Evolutionary conservation across 2,888 invertebrate genomes (phyloP).

Genomic region (Amphipyra berbera): DNA sequence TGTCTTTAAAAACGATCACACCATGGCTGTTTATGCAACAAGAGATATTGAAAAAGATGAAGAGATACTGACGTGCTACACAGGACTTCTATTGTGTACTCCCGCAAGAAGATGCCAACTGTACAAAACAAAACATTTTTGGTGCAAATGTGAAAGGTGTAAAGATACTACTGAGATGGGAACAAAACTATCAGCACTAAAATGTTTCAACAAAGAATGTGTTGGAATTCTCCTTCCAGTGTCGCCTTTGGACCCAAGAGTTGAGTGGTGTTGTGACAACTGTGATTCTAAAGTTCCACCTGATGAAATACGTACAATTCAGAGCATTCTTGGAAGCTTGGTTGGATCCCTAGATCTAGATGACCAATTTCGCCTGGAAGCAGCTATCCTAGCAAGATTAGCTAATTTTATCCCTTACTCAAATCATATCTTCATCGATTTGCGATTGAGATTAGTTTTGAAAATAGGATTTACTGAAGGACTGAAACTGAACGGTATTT

Average conservation of each 20-base stretch:
- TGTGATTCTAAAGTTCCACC: slow-evolving; percentile 80
- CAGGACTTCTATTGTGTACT: slow-evolving; percentile 92
- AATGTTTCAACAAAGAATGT: slow-evolving; percentile 87
- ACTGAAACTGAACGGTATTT: slow-evolving; percentile 75
- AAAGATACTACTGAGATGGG: slow-evolving; percentile 91
- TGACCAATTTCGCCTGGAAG: slow-evolving; percentile 83
- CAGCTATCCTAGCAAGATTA: slow-evolving; percentile 72
- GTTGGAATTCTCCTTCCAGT: slow-evolving; percentile 88
- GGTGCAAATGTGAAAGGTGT: slow-evolving; percentile 91
- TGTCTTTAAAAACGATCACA: slow-evolving; percentile 87
- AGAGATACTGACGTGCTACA: slow-evolving; percentile 92
- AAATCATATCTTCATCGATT: slow-evolving; percentile 81
- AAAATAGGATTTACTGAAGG: slow-evolving; percentile 74
- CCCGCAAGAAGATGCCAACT: slow-evolving; percentile 90
- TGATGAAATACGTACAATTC: slow-evolving; percentile 82
- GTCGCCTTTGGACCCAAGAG: slow-evolving; percentile 81
- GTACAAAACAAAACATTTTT: slow-evolving; percentile 91
- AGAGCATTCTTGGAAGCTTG: slow-evolving; percentile 88
- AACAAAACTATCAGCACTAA: slow-evolving; percentile 87
- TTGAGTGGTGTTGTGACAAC: slow-evolving; percentile 90
- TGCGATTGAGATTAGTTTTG: slow-evolving; percentile 74
- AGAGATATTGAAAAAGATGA: slow-evolving; percentile 88
- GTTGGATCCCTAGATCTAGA: slow-evolving; percentile 84
- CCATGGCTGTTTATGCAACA: slow-evolving; percentile 90
- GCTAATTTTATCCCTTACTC: slow-evolving; percentile 77